phyloP scores from a whole-genome alignment of 1,140 invertebrate genomes.

The Aphaenogaster floridana region DNA sequence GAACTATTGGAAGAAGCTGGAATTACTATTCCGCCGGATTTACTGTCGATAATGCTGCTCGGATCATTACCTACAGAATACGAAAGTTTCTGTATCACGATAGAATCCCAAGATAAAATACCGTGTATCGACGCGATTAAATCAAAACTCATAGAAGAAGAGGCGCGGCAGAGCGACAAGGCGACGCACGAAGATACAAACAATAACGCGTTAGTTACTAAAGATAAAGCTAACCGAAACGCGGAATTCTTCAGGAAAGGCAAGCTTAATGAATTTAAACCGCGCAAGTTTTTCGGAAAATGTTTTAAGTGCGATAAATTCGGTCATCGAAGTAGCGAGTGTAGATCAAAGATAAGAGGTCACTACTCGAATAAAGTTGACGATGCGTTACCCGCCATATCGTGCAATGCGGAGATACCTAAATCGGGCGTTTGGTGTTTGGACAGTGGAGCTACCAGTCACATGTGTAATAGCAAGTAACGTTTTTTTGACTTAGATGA shows the following conservation, averaged over 20 bases:
- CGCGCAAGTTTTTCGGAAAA: not conserved
- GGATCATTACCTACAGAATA: slow-evolving; percentile 6
- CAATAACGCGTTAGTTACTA: not conserved
- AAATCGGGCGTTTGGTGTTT: not conserved
- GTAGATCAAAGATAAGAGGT: not conserved
- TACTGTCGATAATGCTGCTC: not conserved
- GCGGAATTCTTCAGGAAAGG: not conserved
- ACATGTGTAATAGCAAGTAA: slow-evolving; percentile 13
- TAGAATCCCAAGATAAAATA: slow-evolving; percentile 21
- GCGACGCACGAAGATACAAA: not conserved
- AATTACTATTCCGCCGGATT: not conserved
- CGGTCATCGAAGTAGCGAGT: not conserved
- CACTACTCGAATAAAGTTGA: not conserved
- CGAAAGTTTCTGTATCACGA: slow-evolving; percentile 18
- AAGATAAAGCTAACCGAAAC: not conserved
- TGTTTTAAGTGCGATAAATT: slow-evolving; percentile 26
- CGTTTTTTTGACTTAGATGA: not conserved
- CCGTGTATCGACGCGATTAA: slow-evolving; percentile 8
- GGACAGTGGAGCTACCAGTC: slow-evolving; percentile 12
- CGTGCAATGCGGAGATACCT: not conserved
- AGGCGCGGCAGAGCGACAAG: not conserved
- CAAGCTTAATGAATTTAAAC: not conserved
- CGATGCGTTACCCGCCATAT: not conserved
- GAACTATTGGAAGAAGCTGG: slow-evolving; percentile 2
- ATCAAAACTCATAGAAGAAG: slow-evolving; percentile 12